These are phyloP conservation scores for pig (Sus scrofa) DNA, from an alignment of 2,113 vertebrate species.

Conservation along the genomic window DNA sequence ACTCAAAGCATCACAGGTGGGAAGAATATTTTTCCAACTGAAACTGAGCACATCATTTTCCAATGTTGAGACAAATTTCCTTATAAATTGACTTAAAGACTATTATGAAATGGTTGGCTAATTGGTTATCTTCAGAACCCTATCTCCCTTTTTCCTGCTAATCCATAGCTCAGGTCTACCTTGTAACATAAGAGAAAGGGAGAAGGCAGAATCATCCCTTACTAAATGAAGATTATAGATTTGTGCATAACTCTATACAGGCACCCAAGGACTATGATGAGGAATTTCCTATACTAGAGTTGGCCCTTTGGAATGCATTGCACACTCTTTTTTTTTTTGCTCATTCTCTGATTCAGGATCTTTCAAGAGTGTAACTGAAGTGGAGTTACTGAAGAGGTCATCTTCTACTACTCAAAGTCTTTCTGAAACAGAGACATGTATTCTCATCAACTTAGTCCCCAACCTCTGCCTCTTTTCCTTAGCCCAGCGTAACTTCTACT, in stretches of 20 bases:
- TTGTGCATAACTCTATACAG: background rate
- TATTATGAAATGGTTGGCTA: background rate
- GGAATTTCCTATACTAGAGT: background rate
- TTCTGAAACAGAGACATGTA: background rate
- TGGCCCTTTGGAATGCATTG: background rate
- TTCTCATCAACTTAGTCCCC: background rate
- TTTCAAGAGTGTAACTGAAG: background rate
- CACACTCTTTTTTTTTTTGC: background rate
- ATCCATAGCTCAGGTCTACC: background rate
- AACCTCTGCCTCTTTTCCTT: background rate
- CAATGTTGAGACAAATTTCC: constrained; percentile 46
- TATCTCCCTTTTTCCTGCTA: background rate
- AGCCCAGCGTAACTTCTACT: background rate
- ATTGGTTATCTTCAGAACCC: background rate
- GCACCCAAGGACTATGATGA: background rate
- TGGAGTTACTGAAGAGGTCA: constrained; percentile 13
- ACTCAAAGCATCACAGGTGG: background rate
- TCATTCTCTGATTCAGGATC: background rate
- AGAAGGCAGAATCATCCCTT: constrained; percentile 28
- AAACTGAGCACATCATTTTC: constrained; percentile 34
- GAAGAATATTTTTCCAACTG: constrained; percentile 45
- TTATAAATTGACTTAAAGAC: constrained; percentile 41
- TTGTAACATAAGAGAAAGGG: background rate
- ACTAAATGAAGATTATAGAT: constrained; percentile 31
- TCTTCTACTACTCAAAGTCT: background rate